Conservation (phyloP, 1,140 invertebrate genomes). For the Cherax destructor region DNA sequence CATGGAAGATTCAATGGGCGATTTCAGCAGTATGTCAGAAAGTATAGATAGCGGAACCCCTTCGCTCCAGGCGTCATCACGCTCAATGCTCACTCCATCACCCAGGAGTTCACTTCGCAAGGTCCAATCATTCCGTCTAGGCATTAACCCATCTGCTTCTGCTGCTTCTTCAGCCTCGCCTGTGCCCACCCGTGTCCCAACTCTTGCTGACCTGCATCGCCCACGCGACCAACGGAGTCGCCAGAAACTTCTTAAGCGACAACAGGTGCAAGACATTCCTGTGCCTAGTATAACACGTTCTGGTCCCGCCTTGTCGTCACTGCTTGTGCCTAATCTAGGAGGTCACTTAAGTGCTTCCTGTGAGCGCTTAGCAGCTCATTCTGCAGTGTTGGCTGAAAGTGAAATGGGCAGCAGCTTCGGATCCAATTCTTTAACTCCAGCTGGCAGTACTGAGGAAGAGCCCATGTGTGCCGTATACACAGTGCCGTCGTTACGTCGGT, state of each 20-base stretch:
- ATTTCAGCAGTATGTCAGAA: conserved; percentile 61
- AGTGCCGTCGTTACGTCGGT: conserved; percentile 63
- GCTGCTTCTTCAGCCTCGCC: conserved; percentile 24
- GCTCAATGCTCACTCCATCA: conserved; percentile 27
- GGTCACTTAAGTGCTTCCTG: conserved; percentile 58
- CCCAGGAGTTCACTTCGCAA: conserved; percentile 30
- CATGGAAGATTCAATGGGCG: conserved; percentile 61
- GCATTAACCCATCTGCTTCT: conserved; percentile 47
- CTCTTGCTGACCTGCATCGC: not conserved
- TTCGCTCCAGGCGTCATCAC: conserved; percentile 30
- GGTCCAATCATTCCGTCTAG: conserved; percentile 65
- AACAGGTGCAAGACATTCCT: conserved; percentile 37
- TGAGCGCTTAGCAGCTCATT: conserved; percentile 64
- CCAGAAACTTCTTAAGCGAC: conserved; percentile 47
- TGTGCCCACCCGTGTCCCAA: conserved; percentile 22
- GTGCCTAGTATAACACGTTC: conserved; percentile 7
- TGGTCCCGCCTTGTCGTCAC: not conserved
- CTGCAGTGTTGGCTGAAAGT: not conserved
- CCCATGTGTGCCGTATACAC: conserved; percentile 66
- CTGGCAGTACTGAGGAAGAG: conserved; percentile 64
- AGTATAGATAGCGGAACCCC: conserved; percentile 48
- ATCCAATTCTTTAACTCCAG: conserved; percentile 42
- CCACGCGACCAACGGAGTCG: conserved; percentile 39
- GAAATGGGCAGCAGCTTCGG: conserved; percentile 34
- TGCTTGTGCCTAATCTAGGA: conserved; percentile 41